These are phyloP conservation scores for Caiman crocodilus DNA, from an alignment of 2,797 vertebrate species.

Conservation along the genomic window DNA sequence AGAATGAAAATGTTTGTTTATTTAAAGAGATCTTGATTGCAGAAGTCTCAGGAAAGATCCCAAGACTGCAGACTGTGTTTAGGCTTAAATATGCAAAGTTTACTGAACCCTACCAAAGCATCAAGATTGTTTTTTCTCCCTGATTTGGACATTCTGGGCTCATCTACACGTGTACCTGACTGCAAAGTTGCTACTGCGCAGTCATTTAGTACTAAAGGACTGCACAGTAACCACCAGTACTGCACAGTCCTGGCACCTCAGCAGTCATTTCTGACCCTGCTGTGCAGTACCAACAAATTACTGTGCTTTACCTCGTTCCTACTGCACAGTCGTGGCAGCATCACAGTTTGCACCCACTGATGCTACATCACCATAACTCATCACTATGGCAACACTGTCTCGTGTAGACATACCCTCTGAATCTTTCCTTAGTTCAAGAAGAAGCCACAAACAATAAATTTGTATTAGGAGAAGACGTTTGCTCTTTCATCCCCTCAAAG, in stretches of 20 bases:
- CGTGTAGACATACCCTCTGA: no score
- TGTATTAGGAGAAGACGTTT: not conserved
- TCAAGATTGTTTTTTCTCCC: not conserved
- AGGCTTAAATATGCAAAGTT: not conserved
- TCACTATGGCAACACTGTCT: no score
- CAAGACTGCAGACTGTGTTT: slow-evolving; percentile 9
- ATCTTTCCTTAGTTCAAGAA: not conserved
- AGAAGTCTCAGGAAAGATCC: slow-evolving; percentile 14
- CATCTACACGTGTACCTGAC: not conserved
- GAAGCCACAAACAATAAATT: not conserved
- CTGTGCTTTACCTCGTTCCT: no score
- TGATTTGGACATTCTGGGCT: not conserved
- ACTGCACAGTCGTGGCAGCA: no score
- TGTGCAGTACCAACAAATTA: no score
- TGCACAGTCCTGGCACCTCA: no score
- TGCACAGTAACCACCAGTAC: no score
- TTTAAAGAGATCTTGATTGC: slow-evolving; percentile 29
- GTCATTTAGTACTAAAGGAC: not conserved
- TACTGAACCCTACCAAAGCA: not conserved
- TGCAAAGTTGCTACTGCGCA: not conserved
- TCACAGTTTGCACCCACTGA: no score
- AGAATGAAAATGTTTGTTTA: not conserved
- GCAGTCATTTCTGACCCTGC: no score
- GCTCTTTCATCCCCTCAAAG: not conserved
- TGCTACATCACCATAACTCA: not conserved